phyloP scores from a whole-genome alignment of 2,888 invertebrate species.

The Catocala fraxini region DNA sequence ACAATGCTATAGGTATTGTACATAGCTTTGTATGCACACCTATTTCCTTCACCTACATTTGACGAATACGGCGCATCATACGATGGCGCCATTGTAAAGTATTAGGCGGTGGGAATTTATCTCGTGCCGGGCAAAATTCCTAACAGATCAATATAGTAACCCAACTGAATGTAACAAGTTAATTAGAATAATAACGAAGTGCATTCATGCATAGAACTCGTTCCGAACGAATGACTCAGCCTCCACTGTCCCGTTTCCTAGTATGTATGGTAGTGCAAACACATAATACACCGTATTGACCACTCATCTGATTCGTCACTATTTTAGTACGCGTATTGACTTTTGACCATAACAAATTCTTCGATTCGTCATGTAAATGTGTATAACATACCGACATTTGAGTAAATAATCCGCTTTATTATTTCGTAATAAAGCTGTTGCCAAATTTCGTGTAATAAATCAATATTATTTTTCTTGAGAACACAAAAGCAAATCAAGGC shows the following conservation, averaged over 20 bases:
- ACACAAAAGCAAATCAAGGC: no score
- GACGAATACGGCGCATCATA: no score
- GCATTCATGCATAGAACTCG: conserved; percentile 60
- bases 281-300: conserved; percentile 44
- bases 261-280: conserved; percentile 39
- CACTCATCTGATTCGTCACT: conserved; percentile 49
- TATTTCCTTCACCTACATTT: no score
- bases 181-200: conserved; percentile 45
- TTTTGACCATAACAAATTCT: conserved; percentile 32
- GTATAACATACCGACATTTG: not conserved
- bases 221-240: conserved; percentile 67
- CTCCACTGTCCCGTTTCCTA: conserved; percentile 61
- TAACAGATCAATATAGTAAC: not conserved
- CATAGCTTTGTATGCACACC: no score
- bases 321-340: conserved; percentile 25
- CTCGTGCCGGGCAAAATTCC: no score
- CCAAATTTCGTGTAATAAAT: no score
- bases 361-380: conserved; percentile 27
- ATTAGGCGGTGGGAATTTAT: no score
- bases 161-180: conserved; percentile 29
- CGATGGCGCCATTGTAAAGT: no score
- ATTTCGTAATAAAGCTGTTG: not conserved
- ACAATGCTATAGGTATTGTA: no score
- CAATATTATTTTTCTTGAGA: no score
- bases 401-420: not conserved